Conservation (phyloP, 2,888 invertebrate species). For the Laspeyria flexula region DNA sequence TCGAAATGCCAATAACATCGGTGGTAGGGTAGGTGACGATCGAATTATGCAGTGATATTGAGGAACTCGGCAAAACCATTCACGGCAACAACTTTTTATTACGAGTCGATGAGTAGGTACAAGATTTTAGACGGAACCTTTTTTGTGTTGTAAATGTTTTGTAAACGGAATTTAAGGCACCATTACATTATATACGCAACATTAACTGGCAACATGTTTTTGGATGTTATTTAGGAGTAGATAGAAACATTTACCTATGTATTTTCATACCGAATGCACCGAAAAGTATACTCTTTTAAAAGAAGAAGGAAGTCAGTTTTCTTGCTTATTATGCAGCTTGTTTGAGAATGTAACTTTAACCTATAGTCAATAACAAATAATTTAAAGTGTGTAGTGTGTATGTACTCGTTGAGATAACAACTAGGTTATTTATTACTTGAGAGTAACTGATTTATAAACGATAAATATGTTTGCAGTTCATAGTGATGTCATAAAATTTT, state of each 20-base stretch:
- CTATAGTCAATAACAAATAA: too few relatives aligned
- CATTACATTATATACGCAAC: constrained; percentile 23
- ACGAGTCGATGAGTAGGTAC: constrained; percentile 14
- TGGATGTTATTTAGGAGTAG: constrained; percentile 7
- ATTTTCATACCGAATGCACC: too few relatives aligned
- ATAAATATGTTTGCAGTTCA: constrained; percentile 1
- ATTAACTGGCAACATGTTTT: constrained; percentile 23
- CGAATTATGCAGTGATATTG: constrained; percentile 23
- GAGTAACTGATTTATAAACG: neutral
- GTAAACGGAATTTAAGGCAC: constrained; percentile 22
- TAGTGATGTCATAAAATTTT: neutral
- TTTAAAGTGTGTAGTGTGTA: too few relatives aligned
- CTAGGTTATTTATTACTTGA: neutral
- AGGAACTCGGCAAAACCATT: constrained; percentile 11
- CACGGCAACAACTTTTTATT: constrained; percentile 21
- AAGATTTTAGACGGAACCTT: constrained; percentile 22
- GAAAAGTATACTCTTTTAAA: too few relatives aligned
- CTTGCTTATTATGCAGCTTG: too few relatives aligned
- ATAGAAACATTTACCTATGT: neutral
- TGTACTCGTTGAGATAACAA: too few relatives aligned
- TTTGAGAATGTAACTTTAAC: too few relatives aligned
- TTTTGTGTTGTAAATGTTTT: constrained; percentile 23
- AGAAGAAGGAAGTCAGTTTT: too few relatives aligned
- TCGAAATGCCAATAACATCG: constrained; percentile 21
- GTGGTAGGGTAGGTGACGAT: constrained; percentile 11